These are phyloP conservation scores for Branchipolynoe longqiensis DNA, from an alignment of 2,888 invertebrate species.

Conservation along the genomic window DNA sequence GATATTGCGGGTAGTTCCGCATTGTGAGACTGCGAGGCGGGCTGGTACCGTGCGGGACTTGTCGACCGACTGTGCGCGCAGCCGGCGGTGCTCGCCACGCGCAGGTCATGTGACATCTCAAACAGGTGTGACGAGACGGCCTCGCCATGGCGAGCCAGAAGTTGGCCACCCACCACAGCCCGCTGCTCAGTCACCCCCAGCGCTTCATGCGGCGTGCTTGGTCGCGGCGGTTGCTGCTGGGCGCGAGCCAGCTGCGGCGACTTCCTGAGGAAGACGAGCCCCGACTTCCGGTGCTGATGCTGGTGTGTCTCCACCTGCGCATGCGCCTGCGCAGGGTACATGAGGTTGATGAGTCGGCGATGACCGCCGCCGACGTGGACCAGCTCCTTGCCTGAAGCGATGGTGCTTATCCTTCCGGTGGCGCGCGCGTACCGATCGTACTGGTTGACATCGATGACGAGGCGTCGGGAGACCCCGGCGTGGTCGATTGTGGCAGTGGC, in stretches of 20 bases:
- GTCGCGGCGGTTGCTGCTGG: neutral
- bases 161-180: conserved; percentile 2
- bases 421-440: conserved; percentile 57
- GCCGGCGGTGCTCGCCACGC: neutral
- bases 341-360: conserved; percentile 23
- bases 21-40: neutral
- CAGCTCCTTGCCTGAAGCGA: conserved; percentile 18
- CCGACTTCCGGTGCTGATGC: conserved; percentile 35
- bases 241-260: neutral
- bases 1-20: conserved; percentile 37
- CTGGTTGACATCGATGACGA: conserved; percentile 56
- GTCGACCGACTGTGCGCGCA: neutral
- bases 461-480: neutral
- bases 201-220: neutral
- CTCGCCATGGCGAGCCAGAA: neutral
- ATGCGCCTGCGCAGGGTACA: conserved; percentile 39
- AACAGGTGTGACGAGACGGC: neutral
- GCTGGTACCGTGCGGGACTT: neutral
- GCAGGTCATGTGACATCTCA: neutral
- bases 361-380: neutral
- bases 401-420: conserved; percentile 6
- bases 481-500: neutral
- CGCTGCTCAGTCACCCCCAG: neutral
- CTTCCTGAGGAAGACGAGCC: neutral
- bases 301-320: too few species aligned